Evolutionary conservation across 2,888 invertebrate genomes (phyloP), one percentile per base, ranked within the genome.

Genomic region (Thymelicus sylvestris): DNA sequence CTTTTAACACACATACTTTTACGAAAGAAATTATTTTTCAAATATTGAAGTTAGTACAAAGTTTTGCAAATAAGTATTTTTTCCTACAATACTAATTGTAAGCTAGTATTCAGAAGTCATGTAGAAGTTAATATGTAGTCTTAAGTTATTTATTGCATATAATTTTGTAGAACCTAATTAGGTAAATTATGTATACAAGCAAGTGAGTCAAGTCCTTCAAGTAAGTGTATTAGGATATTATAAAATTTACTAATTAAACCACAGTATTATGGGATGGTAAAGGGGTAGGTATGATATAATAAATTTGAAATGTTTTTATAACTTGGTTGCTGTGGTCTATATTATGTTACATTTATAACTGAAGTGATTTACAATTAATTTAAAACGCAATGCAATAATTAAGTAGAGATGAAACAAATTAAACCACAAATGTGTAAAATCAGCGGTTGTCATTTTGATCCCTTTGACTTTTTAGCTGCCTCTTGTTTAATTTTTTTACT

Each of bases 71-170:
- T 39, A 60, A 60, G 60, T 60, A 60, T 41, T 60, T 60, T 19
- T 41, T 60, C 60, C 60, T 60, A 41, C 41, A 41, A 60, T 41
- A 15, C 13, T 60, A 60, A 60, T 60, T 39, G 41, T 60, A 60
- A 63, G 57, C 47, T 63, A 63, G 68, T 38, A 48, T 64, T n/a
- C n/a, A n/a, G 82, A 87, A 92, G 92, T 92, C 92, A 92, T 87
- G 86, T 89, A 91, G 88, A 75, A 67, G 60, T 72, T 79, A 85
- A 84, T 76, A 74, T 78, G 78, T 85, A 84, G 81, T 67, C 76
- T 66, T 89, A 91, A 91, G 91, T 90, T 90, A 92, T 92, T 92
- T 92, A 92, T 92, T 92, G 81, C 81, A 82, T 86, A 83, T 83
- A 72, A 73, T 63, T 72, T 71, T 62, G 55, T 41, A 48, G 55